Base-by-base conservation (phyloP, 2,888 invertebrate genomes). In the Deladenus siricidicola region DNA sequence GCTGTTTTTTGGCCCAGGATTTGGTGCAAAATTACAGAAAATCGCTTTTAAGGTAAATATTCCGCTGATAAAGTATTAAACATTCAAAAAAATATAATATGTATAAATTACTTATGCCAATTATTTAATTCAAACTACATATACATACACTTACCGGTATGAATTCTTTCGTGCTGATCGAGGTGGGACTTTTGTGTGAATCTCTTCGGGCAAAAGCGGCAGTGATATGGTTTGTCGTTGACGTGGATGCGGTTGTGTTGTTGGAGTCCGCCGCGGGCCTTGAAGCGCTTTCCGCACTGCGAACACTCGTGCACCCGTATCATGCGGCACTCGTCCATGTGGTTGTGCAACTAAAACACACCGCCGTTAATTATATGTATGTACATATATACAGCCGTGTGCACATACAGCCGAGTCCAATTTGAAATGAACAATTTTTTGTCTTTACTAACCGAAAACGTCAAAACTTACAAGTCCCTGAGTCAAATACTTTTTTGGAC, bases 101-200 rank as follows among this genome's bases (percentile, higher is more conserved):
- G n/a, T n/a, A n/a, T n/a, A n/a, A n/a, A n/a, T n/a, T n/a, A n/a
- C n/a, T n/a, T n/a, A n/a, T n/a, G n/a, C n/a, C n/a, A n/a, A n/a
- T n/a, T n/a, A n/a, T n/a, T n/a, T n/a, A n/a, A n/a, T n/a, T 47
- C 48, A 47, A 19, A 19, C n/a, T 19, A 47, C 19, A 10, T 47
- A 23, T 17, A 42, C 42, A 8, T n/a, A 47, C 28, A 54, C 63
- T 44, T 4, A 68, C 75, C 76, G 10, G 76, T 75, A 62, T 77
- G 76, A 57, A 77, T 77, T 26, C 77, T 52, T 47, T 76, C 75
- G 48, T 78, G 78, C 58, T 78, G 78, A 62, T 78, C 77, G 48
- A 78, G 62, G 60, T 78, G 78, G 29, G 71, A 73, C 63, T 76
- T 78, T 63, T 78, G 78, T 0, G 71, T 78, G 67, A 78, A 78